Evolutionary conservation across 2,113 vertebrate genomes (phyloP), one percentile per base, ranked within the genome.

Genomic region (Poeciliopsis retropinna): DNA sequence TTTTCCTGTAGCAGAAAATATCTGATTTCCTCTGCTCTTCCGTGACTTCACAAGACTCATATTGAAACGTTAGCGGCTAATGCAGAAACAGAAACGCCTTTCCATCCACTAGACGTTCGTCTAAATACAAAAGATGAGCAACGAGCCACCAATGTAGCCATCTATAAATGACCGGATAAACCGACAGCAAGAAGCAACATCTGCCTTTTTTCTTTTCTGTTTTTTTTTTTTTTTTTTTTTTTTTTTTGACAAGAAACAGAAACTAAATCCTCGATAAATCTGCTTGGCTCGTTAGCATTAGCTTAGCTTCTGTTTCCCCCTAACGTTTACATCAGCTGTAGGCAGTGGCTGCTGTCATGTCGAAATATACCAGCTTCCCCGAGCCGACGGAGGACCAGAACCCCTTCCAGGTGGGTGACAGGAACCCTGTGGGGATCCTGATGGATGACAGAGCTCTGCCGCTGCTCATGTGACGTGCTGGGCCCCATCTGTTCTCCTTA

Each of bases 351-450:
- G 39, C 37, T 57, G 22, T 34, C 7, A 94, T 94, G 92, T 94
- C 93, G 17, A 93, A 94, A 60, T 93, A 94, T 84, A 92, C 93
- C 0, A 92, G 89, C 83, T 95, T 95, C 7, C 88, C 93, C 1
- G 91, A 92, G 14, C 88, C 93, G 4, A 79, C 70, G 64, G 94
- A 94, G 0, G 93, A 94, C 68, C 89, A 87, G 28, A 95, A 95
- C 81, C 94, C 95, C 34, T 95, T 95, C 71, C 94, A 95, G 92
- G 95, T 95, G 80, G 84, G 93, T 90, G 71, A 63, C 51, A 5
- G 67, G 3, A 34, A 27, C 19, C 37, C 62, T 5, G 25, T 1
- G 14, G 30, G 1, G 44, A 1, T 47, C 44, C 28, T 57, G 60
- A 29, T 69, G 61, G 17, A 63, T 68, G 44, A 25, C 63, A 37